phyloP scores from a whole-genome alignment of 2,888 invertebrate genomes.

The Nephrotoma flavescens region DNA sequence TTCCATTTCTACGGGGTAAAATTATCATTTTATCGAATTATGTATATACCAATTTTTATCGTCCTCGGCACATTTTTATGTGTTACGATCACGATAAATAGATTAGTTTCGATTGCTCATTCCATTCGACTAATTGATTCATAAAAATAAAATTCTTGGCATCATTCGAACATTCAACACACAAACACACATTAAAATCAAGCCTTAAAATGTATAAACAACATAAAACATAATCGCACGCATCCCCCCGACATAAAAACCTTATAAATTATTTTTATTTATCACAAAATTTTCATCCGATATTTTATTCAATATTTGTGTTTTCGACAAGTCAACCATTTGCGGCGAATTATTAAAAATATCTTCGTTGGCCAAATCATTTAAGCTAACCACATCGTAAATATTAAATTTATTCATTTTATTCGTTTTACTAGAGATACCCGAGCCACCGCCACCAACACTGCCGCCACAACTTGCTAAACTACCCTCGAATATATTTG shows the following conservation, averaged over 20 bases:
- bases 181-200: neutral
- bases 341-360: conserved; percentile 13
- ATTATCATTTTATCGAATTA: neutral
- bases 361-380: conserved; percentile 16
- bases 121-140: neutral
- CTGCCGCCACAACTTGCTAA: neutral
- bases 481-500: conserved; percentile 18
- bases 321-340: conserved; percentile 16
- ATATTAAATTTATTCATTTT: conserved; percentile 12
- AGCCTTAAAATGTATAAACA: neutral
- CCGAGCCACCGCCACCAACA: too few relatives aligned
- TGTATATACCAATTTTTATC: neutral
- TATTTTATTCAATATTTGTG: conserved; percentile 10
- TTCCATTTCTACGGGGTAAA: neutral
- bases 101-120: neutral
- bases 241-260: neutral
- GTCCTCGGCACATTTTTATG: neutral
- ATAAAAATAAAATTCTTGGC: neutral
- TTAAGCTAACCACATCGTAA: conserved; percentile 20
- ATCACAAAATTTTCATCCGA: conserved; percentile 6
- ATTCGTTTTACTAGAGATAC: neutral
- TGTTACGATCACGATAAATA: neutral
- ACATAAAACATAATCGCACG: neutral
- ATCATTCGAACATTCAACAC: neutral
- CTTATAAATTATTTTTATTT: neutral